Percentiles rank a stretch among this genome's conserved stretches.
Evolutionary conservation across 1,140 invertebrate species (phyloP).

Genomic region (Brachionus asplanchnoidis): DNA sequence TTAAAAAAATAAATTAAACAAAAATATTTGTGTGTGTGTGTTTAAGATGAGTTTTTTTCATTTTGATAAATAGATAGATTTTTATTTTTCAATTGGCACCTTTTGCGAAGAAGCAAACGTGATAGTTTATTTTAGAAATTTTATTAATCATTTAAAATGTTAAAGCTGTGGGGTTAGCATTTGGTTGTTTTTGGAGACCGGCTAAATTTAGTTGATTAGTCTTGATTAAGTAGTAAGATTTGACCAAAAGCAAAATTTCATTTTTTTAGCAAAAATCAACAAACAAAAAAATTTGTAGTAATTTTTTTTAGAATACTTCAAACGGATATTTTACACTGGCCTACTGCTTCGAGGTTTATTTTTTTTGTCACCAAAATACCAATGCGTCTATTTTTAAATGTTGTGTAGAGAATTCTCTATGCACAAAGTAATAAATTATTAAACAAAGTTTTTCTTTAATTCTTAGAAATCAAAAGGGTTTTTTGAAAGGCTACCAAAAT

Average conservation of each 20-base stretch:
- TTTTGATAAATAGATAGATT: too few species aligned
- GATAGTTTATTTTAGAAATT: neutral
- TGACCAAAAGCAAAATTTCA: neutral
- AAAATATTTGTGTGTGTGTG: too few species aligned
- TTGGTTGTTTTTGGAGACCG: neutral
- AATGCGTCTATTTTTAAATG: neutral
- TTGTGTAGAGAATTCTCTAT: neutral
- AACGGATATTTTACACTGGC: neutral
- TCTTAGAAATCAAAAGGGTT: neutral
- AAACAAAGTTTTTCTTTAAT: neutral
- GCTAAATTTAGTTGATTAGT: neutral
- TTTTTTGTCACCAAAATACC: neutral
- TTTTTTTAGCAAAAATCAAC: neutral
- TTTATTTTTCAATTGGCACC: neutral
- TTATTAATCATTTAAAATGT: neutral
- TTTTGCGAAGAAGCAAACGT: neutral
- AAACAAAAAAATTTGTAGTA: neutral
- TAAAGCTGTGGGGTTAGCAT: too few species aligned
- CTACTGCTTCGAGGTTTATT: neutral
- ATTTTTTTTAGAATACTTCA: neutral
- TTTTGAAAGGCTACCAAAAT: neutral
- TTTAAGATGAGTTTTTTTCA: too few species aligned
- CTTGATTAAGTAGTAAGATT: neutral
- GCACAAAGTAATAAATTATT: neutral
- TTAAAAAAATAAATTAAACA: too few species aligned